These are phyloP conservation scores for Mustela nigripes DNA, from an alignment of 2,113 vertebrate species.

Conservation along the genomic window DNA sequence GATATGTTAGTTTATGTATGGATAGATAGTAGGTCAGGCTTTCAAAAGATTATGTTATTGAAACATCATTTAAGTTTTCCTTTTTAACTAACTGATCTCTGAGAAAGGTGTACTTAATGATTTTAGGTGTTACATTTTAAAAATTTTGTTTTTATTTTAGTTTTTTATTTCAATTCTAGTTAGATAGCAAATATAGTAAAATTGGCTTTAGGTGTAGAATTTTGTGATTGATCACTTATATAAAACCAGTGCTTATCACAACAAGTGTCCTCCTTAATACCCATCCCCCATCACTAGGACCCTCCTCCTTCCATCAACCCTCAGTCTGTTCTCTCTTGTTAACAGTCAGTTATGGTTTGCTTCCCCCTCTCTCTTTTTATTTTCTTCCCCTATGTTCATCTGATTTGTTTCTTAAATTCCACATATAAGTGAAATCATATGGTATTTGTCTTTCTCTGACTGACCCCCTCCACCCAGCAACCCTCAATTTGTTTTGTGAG, in stretches of 20 bases:
- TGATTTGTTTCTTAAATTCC: background rate
- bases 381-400: background rate
- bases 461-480: background rate
- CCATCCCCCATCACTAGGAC: background rate
- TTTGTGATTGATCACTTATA: background rate
- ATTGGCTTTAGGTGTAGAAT: background rate
- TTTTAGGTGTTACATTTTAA: background rate
- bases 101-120: background rate
- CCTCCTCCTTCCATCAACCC: background rate
- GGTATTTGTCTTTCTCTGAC: background rate
- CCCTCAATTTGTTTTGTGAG: too few species aligned
- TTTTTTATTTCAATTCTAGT: background rate
- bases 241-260: background rate
- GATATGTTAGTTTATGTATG: background rate
- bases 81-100: background rate
- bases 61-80: background rate
- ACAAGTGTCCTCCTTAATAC: background rate
- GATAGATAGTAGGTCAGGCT: background rate
- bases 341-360: background rate
- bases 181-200: background rate
- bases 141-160: background rate
- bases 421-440: background rate
- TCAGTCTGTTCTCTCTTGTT: background rate
- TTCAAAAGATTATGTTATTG: background rate
- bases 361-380: background rate